Conservation (phyloP, 1,140 invertebrate genomes). For the Meteorus sp. region DNA sequence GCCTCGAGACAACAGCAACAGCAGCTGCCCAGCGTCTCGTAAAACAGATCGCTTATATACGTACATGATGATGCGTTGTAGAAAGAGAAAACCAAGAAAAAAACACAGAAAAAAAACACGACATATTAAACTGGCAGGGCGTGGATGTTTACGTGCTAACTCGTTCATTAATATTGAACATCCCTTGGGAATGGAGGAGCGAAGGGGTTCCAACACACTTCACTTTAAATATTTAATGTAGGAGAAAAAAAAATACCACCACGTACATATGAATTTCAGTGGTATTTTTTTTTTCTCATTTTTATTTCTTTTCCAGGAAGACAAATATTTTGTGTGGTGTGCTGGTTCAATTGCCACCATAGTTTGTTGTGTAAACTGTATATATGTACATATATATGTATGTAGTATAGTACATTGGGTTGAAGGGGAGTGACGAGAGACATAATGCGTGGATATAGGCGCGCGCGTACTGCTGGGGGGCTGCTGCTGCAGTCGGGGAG, state of each 20-base stretch:
- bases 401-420: background rate
- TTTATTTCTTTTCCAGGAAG: background rate
- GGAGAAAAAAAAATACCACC: slow-evolving; percentile 30
- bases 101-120: too few species aligned
- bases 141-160: slow-evolving; percentile 39
- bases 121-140: background rate
- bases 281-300: background rate
- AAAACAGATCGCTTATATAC: background rate
- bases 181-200: slow-evolving; percentile 38
- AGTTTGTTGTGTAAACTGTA: slow-evolving; percentile 17
- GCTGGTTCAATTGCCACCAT: slow-evolving; percentile 9
- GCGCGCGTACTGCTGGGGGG: slow-evolving; percentile 11
- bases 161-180: slow-evolving; percentile 57
- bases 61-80: too few species aligned
- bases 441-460: slow-evolving; percentile 17
- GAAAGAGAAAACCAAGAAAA: background rate
- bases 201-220: slow-evolving; percentile 25
- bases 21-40: slow-evolving; percentile 10
- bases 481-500: slow-evolving; percentile 8
- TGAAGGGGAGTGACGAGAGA: slow-evolving; percentile 19
- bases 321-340: background rate
- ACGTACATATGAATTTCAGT: background rate
- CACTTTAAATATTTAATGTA: slow-evolving; percentile 31
- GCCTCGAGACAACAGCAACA: background rate
- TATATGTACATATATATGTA: background rate